Conservation (phyloP, 2,888 invertebrate species). For the Cephus sareptanus region DNA sequence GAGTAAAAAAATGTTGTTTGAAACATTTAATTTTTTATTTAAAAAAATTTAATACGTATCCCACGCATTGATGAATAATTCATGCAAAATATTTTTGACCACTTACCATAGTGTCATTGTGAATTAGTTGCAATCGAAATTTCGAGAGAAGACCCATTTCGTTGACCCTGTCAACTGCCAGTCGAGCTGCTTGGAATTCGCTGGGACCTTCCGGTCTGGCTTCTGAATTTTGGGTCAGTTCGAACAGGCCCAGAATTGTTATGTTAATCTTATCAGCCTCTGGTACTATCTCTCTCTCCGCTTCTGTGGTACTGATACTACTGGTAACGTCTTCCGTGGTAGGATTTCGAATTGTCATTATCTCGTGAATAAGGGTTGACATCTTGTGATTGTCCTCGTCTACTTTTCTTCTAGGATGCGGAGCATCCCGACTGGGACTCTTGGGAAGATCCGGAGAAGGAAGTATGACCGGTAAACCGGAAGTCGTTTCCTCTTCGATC, state of each 20-base stretch:
- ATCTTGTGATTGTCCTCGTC: too few relatives aligned
- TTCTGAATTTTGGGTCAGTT: conserved; percentile 75
- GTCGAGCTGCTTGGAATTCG: conserved; percentile 80
- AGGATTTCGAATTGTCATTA: too few relatives aligned
- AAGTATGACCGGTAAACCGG: neutral
- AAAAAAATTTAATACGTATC: too few relatives aligned
- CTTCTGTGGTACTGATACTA: neutral
- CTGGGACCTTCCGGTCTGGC: conserved; percentile 77
- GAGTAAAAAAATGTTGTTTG: too few relatives aligned
- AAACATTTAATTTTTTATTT: too few relatives aligned
- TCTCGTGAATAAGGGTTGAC: too few relatives aligned
- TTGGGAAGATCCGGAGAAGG: conserved; percentile 43
- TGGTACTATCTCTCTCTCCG: too few relatives aligned
- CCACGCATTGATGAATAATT: neutral
- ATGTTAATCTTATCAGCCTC: neutral
- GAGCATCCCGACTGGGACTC: conserved; percentile 45
- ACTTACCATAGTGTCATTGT: conserved; percentile 88
- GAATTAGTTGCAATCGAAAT: conserved; percentile 79
- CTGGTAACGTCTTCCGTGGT: neutral
- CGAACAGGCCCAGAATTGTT: conserved; percentile 83
- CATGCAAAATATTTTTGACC: neutral
- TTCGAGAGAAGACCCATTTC: conserved; percentile 76
- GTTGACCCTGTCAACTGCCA: conserved; percentile 86
- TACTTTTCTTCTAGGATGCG: neutral
- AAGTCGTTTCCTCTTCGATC: conserved; percentile 21